These are phyloP conservation scores for Leiothrix lutea DNA, from an alignment of 2,113 vertebrate genomes.

Conservation along the genomic window DNA sequence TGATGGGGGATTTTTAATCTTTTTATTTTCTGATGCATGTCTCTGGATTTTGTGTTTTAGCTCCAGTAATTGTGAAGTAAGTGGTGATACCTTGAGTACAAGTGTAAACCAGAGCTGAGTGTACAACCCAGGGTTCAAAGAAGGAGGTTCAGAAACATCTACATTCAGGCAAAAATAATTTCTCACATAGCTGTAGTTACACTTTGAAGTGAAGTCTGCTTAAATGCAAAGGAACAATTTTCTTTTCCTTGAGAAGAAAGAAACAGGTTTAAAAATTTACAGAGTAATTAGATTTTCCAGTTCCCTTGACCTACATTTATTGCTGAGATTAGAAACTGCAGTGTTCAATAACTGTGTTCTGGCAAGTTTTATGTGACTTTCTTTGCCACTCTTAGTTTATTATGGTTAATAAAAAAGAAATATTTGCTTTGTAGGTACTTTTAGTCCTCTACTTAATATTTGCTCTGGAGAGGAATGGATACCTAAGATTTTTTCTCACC, in stretches of 20 bases:
- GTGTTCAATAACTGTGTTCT: slow-evolving; percentile 26
- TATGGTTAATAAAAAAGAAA: slow-evolving; percentile 38
- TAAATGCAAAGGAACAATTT: not conserved
- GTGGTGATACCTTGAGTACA: not conserved
- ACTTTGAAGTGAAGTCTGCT: not conserved
- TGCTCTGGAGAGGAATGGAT: slow-evolving; percentile 12
- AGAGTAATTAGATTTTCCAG: slow-evolving; percentile 39
- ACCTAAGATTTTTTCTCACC: not conserved
- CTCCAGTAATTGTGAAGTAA: not conserved
- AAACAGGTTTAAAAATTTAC: slow-evolving; percentile 57
- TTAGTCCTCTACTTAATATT: slow-evolving; percentile 32
- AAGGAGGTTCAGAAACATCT: not conserved
- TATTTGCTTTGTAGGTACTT: slow-evolving; percentile 34
- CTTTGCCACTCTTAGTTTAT: slow-evolving; percentile 27
- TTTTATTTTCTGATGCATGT: not conserved
- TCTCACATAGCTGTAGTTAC: not conserved
- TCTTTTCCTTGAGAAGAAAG: slow-evolving; percentile 40
- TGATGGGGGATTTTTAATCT: not conserved
- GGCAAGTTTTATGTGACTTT: slow-evolving; percentile 24
- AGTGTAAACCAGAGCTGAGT: not conserved
- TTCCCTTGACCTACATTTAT: slow-evolving; percentile 53
- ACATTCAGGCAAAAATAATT: not conserved
- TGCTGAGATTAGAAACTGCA: slow-evolving; percentile 23
- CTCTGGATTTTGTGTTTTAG: not conserved
- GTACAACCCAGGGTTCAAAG: not conserved